Evolutionary conservation across 2,113 vertebrate species (phyloP).

Genomic region (Craseonycteris thonglongyai): DNA sequence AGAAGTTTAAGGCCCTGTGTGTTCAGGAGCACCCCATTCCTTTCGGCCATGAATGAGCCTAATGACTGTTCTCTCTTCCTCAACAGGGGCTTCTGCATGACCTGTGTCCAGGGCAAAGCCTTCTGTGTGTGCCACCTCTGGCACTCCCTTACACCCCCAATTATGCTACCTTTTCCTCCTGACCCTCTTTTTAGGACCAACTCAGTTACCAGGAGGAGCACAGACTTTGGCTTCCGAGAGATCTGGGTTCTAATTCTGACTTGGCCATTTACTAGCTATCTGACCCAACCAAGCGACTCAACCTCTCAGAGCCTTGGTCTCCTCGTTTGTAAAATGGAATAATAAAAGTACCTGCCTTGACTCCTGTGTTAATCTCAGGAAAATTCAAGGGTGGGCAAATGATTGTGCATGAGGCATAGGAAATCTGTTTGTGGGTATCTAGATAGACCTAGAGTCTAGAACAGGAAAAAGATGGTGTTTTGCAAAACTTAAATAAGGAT

Average conservation of each 20-base stretch:
- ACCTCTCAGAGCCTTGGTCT: not conserved
- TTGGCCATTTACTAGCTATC: not conserved
- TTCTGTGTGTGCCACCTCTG: not conserved
- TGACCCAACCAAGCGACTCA: not conserved
- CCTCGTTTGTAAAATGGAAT: not conserved
- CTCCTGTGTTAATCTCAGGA: no score
- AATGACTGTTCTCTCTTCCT: not conserved
- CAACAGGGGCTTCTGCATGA: not conserved
- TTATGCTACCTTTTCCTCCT: not conserved
- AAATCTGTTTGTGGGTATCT: no score
- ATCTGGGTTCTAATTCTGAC: not conserved
- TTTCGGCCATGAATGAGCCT: not conserved
- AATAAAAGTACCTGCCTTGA: no score
- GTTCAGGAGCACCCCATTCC: not conserved
- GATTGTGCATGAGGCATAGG: no score
- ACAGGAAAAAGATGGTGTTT: no score
- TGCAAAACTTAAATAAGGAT: no score
- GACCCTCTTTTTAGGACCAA: not conserved
- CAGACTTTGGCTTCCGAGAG: not conserved
- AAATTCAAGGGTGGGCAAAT: no score
- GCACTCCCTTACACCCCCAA: rapidly evolving
- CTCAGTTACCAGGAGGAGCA: not conserved
- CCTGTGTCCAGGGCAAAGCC: not conserved
- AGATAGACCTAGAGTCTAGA: no score
- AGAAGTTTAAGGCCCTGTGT: not conserved